A percentile compares a stretch with the other conserved stretches of the same genome.
These are phyloP conservation scores for Hanleya hanleyi DNA, from an alignment of 2,888 invertebrate species.

Conservation along the genomic window DNA sequence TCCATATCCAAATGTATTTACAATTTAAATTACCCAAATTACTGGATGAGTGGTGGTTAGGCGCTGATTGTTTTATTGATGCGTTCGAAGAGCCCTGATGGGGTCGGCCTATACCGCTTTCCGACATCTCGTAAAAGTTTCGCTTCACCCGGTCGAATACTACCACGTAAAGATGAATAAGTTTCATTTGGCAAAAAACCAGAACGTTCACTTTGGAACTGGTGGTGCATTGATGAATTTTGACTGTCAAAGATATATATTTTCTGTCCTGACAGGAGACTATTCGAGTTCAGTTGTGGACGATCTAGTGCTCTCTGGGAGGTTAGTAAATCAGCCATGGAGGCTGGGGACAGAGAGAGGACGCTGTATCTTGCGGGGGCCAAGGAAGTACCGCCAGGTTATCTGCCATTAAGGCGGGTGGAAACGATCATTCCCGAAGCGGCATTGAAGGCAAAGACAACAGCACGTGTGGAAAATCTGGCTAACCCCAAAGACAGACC, in stretches of 20 bases:
- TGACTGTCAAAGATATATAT: not conserved
- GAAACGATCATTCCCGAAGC: slow-evolving; percentile 49
- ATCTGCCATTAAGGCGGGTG: slow-evolving; percentile 47
- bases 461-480: slow-evolving; percentile 48
- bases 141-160: too few species aligned
- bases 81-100: too few species aligned
- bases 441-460: slow-evolving; percentile 47
- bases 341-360: slow-evolving; percentile 44
- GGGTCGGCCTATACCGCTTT: too few species aligned
- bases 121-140: too few species aligned
- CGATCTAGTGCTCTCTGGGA: slow-evolving; percentile 58
- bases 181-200: too few species aligned
- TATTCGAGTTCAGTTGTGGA: slow-evolving; percentile 66
- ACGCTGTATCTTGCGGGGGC: slow-evolving; percentile 36
- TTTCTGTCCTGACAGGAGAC: slow-evolving; percentile 42
- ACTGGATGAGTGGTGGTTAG: too few species aligned
- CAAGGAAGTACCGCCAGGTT: slow-evolving; percentile 45
- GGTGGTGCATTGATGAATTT: too few species aligned
- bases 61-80: too few species aligned
- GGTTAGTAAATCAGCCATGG: slow-evolving; percentile 45
- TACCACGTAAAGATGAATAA: too few species aligned
- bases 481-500: slow-evolving; percentile 56
- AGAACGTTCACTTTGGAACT: too few species aligned
- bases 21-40: too few species aligned
- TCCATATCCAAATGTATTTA: too few species aligned